A percentile compares a stretch with the other conserved stretches of the same genome.
Evolutionary conservation across 2,113 vertebrate genomes (phyloP).

Genomic region (Nestor notabilis): DNA sequence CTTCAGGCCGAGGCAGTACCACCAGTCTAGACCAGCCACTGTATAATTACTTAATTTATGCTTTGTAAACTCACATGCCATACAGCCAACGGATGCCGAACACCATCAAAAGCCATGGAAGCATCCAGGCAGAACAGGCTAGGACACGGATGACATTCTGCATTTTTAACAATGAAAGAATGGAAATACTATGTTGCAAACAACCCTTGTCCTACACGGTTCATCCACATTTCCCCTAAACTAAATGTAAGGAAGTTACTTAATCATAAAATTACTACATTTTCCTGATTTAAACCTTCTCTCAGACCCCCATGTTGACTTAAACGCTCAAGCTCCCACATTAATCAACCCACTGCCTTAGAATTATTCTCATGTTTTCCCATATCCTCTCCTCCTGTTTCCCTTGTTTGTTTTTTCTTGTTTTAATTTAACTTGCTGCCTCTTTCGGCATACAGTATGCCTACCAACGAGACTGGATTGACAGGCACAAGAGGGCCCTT

Average conservation of each 20-base stretch:
- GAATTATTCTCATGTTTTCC: neutral
- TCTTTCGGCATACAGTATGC: neutral
- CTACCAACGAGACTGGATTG: fast-evolving
- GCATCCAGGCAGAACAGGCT: neutral
- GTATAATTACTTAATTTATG: neutral
- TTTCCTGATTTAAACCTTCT: neutral
- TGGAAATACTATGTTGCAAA: neutral
- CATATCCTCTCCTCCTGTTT: neutral
- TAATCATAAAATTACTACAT: neutral
- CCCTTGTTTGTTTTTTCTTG: neutral
- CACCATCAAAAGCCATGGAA: neutral
- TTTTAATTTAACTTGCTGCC: neutral
- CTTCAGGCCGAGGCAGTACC: neutral
- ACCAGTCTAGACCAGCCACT: neutral
- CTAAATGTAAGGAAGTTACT: neutral
- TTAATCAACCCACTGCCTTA: neutral
- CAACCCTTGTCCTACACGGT: neutral
- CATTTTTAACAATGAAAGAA: neutral
- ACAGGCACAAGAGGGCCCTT: neutral
- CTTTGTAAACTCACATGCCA: neutral
- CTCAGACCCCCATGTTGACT: neutral
- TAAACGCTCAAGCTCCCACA: neutral
- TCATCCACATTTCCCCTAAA: neutral
- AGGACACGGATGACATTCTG: neutral
- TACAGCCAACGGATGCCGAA: neutral